phyloP scores from a whole-genome alignment of 1,140 invertebrate species.

The Agrypnia vestita region DNA sequence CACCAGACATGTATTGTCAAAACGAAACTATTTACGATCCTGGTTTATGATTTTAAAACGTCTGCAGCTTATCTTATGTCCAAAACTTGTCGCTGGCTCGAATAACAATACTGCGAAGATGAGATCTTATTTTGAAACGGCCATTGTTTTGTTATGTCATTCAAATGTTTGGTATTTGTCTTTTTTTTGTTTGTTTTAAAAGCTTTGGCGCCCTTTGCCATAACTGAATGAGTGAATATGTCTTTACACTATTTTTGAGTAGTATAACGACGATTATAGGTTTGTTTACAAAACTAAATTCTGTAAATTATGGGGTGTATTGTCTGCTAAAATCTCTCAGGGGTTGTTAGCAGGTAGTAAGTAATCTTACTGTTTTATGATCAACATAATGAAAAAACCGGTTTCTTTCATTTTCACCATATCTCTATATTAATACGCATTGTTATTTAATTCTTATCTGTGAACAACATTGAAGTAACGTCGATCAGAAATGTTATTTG shows the following conservation, averaged over 20 bases:
- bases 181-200: slow-evolving; percentile 26
- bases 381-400: not conserved
- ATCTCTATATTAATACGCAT: no score
- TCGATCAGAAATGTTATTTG: no score
- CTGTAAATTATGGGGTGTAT: not conserved
- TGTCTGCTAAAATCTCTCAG: not conserved
- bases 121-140: slow-evolving; percentile 4
- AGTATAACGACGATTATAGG: not conserved
- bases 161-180: not conserved
- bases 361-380: not conserved
- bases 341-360: not conserved
- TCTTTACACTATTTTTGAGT: not conserved
- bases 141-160: not conserved
- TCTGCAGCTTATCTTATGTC: not conserved
- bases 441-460: no score
- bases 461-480: no score
- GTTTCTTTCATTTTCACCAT: not conserved
- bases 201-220: not conserved
- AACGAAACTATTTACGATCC: slow-evolving; percentile 21
- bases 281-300: not conserved
- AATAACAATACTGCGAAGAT: not conserved
- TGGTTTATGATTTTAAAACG: not conserved
- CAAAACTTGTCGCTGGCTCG: not conserved
- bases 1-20: slow-evolving; percentile 1
- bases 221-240: not conserved